phyloP scores from a whole-genome alignment of 2,113 vertebrate genomes.

The Marmota monax region DNA sequence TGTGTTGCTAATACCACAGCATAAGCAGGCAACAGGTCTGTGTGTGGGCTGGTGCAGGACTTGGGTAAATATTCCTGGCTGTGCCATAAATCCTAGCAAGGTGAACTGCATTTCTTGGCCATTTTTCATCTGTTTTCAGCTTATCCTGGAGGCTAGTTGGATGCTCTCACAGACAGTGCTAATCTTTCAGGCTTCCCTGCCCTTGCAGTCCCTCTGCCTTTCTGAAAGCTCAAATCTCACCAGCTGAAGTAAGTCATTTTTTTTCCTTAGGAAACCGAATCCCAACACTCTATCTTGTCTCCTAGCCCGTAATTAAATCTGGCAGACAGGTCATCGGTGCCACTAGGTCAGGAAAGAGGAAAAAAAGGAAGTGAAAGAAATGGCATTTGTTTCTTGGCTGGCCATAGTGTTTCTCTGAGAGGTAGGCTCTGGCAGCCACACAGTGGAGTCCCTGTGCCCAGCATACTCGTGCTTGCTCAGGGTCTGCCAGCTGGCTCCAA shows the following conservation, averaged over 20 bases:
- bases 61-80: neutral
- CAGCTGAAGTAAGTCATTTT: constrained; percentile 22
- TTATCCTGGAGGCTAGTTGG: neutral
- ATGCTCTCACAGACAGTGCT: neutral
- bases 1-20: neutral
- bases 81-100: neutral
- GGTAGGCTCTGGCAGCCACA: constrained; percentile 52
- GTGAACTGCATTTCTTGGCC: neutral
- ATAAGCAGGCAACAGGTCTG: neutral
- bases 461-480: neutral
- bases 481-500: constrained; percentile 67
- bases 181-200: neutral
- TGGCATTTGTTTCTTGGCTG: constrained; percentile 73
- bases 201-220: constrained; percentile 10
- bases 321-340: constrained; percentile 39
- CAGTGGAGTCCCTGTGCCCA: constrained; percentile 68
- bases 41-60: neutral
- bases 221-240: constrained; percentile 21
- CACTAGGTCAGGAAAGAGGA: constrained; percentile 74
- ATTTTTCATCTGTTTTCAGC: constrained; percentile 47
- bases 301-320: constrained; percentile 72
- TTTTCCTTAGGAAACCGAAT: constrained; percentile 67
- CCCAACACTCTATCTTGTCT: constrained; percentile 69
- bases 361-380: constrained; percentile 66
- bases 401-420: constrained; percentile 21